Evolutionary conservation across 1,140 invertebrate species (phyloP).

Genomic region (Nylanderia fulva): DNA sequence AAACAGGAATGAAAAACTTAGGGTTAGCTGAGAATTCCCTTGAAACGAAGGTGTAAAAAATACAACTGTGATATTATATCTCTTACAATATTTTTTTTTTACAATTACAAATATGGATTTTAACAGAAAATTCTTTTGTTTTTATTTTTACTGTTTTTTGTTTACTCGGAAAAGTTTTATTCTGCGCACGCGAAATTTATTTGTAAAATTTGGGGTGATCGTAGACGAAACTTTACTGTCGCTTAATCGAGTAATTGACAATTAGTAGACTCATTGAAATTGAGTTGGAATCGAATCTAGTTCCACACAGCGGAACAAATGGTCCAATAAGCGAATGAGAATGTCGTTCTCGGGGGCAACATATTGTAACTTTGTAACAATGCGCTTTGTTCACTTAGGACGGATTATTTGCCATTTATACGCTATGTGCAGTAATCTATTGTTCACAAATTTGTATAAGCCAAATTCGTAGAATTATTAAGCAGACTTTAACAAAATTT

Average conservation of each 20-base stretch:
- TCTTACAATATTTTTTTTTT: not conserved
- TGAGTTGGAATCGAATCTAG: slow-evolving; percentile 38
- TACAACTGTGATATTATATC: not conserved
- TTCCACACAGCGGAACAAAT: slow-evolving; percentile 7
- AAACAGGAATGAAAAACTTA: too few relatives aligned
- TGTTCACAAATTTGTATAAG: not conserved
- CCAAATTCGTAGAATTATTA: not conserved
- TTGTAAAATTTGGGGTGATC: not conserved
- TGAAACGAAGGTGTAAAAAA: not conserved
- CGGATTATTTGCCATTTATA: not conserved
- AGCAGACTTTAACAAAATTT: not conserved
- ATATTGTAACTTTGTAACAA: slow-evolving; percentile 1
- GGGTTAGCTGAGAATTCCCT: too few relatives aligned
- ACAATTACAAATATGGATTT: not conserved
- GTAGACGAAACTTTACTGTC: slow-evolving; percentile 29
- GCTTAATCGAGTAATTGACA: slow-evolving; percentile 33
- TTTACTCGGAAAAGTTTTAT: not conserved
- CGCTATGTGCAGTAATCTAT: not conserved
- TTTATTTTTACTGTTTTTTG: not conserved
- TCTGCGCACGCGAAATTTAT: not conserved
- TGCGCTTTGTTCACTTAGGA: not conserved
- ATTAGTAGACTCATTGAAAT: slow-evolving; percentile 53
- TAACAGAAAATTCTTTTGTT: not conserved
- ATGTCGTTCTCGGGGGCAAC: not conserved
- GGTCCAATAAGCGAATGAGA: slow-evolving; percentile 26